Base-by-base conservation (phyloP, 2,113 vertebrate genomes). In the Tursiops truncatus region DNA sequence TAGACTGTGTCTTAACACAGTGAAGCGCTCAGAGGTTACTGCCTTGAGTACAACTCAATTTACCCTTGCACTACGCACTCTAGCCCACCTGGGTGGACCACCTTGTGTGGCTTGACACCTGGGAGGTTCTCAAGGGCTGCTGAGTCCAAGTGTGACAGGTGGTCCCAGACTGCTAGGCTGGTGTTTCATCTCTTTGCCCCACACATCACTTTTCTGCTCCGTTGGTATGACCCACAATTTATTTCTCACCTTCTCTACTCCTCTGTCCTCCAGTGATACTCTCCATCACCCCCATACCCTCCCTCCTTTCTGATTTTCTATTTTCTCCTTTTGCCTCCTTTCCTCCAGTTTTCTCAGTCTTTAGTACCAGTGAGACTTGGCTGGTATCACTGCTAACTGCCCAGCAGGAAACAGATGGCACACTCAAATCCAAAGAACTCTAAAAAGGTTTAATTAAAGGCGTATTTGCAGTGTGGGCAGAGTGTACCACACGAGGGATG, bases 361-460 rank as follows among this genome's bases (percentile, higher is more conserved):
- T 83, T 28, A 44, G 21, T 58, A 93, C 8, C 33, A 81, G 53
- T 23, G 41, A 76, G 5, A 65, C 20, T 58, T 38, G 5, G 21
- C 28, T 95, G 13, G 0, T 15, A 31, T 53, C 41, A 58, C 20
- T 41, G 26, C 56, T 53, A 70, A 65, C 18, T 58, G 38, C 31
- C 65, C 47, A 94, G 33, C 50, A 73, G 79, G 58, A 92, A 68
- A n/a, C 20, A 74, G 53, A 92, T 56, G 74, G 7, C 63, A 62
- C 50, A 31, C 53, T 70, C 70, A 70, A 33, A 60, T 70, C 53
- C 62, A 31, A 82, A 93, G 38, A 41, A 77, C 26, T 68, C 33
- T 41, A 71, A 62, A 62, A 47, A 31, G 53, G 2, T 31, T 71
- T 50, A 33, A 74, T 44, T 26, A 83, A 63, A 94, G 67, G 33